phyloP scores from a whole-genome alignment of 2,797 vertebrate species.

The Oophaga sylvatica region DNA sequence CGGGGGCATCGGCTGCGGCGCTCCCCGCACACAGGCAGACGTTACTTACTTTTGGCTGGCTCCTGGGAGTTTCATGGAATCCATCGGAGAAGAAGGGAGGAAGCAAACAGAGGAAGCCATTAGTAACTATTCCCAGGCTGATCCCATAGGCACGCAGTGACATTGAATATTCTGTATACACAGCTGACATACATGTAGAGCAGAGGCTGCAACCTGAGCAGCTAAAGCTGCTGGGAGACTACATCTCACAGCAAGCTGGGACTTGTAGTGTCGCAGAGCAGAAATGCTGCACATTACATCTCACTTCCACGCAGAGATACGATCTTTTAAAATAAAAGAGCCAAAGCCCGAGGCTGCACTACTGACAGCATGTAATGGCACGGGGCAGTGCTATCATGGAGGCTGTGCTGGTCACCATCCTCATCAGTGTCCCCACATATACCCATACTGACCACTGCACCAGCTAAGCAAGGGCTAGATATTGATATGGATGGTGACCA shows the following conservation, averaged over 20 bases:
- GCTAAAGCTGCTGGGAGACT: background rate
- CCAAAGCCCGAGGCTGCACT: background rate
- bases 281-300: background rate
- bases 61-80: conserved; percentile 29
- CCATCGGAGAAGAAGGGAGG: background rate
- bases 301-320: background rate
- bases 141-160: background rate
- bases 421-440: background rate
- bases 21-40: background rate
- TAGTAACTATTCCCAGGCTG: background rate
- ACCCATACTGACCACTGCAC: too few relatives aligned
- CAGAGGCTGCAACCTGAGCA: background rate
- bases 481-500: too few relatives aligned
- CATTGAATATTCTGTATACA: background rate
- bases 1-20: background rate
- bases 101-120: conserved; percentile 13
- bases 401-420: background rate
- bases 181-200: background rate
- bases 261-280: background rate
- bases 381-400: background rate
- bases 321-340: background rate
- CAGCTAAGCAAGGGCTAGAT: too few relatives aligned
- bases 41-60: conserved; percentile 55
- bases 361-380: background rate
- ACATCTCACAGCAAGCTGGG: background rate